Base-by-base conservation (phyloP, 2,113 vertebrate genomes). In the Platanista minor region DNA sequence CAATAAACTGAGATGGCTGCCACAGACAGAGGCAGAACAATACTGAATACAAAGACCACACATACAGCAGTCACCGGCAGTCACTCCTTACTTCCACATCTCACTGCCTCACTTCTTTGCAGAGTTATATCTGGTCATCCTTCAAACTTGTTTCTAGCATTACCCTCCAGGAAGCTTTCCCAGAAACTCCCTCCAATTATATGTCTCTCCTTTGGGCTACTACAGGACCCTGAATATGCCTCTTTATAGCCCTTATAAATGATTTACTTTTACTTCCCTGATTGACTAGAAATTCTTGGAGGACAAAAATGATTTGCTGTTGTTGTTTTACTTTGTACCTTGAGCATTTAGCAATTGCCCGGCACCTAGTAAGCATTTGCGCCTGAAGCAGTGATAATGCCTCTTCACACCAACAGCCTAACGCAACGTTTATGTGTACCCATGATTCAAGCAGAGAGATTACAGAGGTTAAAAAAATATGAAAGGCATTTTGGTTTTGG, bases 211-310 rank as follows among this genome's bases (percentile, higher is more conserved):
- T 62, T 8, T 87, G 62, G 33, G 62, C 39, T 92, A 64, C 17
- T 80, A 69, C 33, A 87, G 67, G 46, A 61, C 13, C 10, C 74
- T 71, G 64, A 54, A 61, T 29, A 61, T 74, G 25, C 67, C 36
- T 92, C 29, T 43, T 80, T 46, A 39, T 5, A 82, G 31, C 20
- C 43, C n/a, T 62, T 87, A 89, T 62, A 41, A 93, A 78, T 62
- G 49, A 77, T 69, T 91, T 89, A 77, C 43, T 96, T 96, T 90
- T 85, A 52, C 43, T 90, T 87, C 72, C 39, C 15, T 14, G 87
- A 74, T 23, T 87, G 41, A 92, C 39, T 83, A 95, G 69, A 90
- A 66, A 78, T 83, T 78, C 54, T 52, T 93, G 39, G 33, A 90
- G 71, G 54, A 90, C 61, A 81, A 74, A 66, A 14, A 92, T 57